Evolutionary conservation across 2,113 vertebrate species (phyloP), one percentile per base, ranked within the genome.

Genomic region (Phyllopteryx taeniolatus): DNA sequence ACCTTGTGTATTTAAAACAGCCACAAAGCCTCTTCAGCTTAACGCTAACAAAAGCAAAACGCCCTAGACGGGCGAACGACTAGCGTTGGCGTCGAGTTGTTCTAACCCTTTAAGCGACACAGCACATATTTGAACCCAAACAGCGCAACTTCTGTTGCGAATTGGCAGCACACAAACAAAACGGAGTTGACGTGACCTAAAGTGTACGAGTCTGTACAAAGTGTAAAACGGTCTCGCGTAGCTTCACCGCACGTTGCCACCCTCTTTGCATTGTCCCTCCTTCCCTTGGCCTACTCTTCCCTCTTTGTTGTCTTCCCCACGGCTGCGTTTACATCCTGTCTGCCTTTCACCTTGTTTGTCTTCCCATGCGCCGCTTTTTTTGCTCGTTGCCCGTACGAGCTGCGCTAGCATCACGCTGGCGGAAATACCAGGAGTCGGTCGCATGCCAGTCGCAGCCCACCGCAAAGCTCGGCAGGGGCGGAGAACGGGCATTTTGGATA

Each of bases 391-490:
- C 27, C 27, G 10, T 12, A 10, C 22, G 8, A 4, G 22, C 56
- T 27, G 8, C 54, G 2, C 54, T 49, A 79, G 84, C 85, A 86
- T 84, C 85, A 80, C 70, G 76, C 77, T 72, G 71, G 71, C 87
- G 87, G 87, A 88, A 89, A 89, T 90, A 74, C 86, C 85, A 85
- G 20, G 54, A 83, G 35, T 27, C 27, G 27, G 86, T 90, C 81
- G 84, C 88, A 75, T 90, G 88, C 84, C 88, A 90, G 86, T 87
- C 67, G 70, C 82, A 83, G 79, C 75, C 71, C 67, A 87, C 87
- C 90, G 44, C 87, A 89, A 86, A 90, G 77, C 86, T 73, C 44
- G 74, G 78, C 78, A 84, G 53, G 82, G 86, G 86, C 80, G 86
- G 88, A 87, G 83, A 88, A 73, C 80, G 79, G 78, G 8, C 76